Evolutionary conservation across 1,140 invertebrate genomes (phyloP).

Genomic region (Drosophila ercepeae): DNA sequence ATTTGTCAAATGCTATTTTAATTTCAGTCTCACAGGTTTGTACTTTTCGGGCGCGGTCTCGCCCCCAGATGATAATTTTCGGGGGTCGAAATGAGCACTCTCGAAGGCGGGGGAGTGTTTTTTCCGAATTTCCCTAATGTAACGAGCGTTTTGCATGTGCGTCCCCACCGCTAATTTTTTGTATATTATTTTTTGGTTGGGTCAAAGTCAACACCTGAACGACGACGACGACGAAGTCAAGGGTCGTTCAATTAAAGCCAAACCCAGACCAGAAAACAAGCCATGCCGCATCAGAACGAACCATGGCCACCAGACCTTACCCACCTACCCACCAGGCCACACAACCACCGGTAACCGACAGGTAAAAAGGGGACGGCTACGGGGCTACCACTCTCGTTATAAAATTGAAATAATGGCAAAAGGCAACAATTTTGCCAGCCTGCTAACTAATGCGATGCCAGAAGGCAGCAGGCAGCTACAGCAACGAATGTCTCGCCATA

Average conservation of each 20-base stretch:
- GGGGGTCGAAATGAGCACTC: constrained; percentile 2
- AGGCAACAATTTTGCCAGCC: constrained; percentile 57
- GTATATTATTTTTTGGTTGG: constrained; percentile 40
- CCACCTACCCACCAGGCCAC: not conserved
- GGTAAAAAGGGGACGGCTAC: not conserved
- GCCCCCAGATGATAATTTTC: constrained; percentile 33
- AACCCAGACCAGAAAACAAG: constrained; percentile 37
- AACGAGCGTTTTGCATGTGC: constrained; percentile 77
- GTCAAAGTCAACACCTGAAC: constrained; percentile 71
- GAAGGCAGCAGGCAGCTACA: constrained; percentile 47
- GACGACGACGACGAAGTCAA: constrained; percentile 32
- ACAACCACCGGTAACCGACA: constrained; percentile 11
- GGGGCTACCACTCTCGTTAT: constrained; percentile 45
- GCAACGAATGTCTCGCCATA: constrained; percentile 79
- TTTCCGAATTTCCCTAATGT: constrained; percentile 54
- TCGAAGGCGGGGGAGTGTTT: not conserved
- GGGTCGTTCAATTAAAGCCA: constrained; percentile 69
- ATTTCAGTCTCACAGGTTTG: constrained; percentile 55
- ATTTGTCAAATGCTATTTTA: constrained; percentile 77
- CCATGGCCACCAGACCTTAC: constrained; percentile 2
- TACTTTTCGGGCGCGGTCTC: constrained; percentile 37
- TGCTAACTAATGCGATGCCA: constrained; percentile 75
- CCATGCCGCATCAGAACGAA: constrained; percentile 30
- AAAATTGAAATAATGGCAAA: constrained; percentile 64
- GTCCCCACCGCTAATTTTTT: constrained; percentile 16